Conservation (phyloP, 2,888 invertebrate genomes). For the Drosophila quinaria region DNA sequence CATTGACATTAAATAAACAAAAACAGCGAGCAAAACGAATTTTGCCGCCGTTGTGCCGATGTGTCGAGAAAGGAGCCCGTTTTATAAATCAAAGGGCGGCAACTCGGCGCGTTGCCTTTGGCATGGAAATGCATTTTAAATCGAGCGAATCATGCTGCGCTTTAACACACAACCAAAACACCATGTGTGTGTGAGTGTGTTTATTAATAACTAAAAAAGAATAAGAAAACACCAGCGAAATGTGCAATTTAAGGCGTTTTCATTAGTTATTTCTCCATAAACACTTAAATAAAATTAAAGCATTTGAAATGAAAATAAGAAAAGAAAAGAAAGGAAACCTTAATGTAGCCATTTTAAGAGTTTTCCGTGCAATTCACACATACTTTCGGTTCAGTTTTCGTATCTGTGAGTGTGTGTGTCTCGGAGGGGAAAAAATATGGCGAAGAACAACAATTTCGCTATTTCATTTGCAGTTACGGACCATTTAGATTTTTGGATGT, state of each 20-base stretch:
- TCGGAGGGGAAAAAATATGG: slow-evolving; percentile 29
- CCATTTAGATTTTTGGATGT: slow-evolving; percentile 81
- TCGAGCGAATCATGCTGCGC: slow-evolving; percentile 84
- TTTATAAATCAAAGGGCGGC: slow-evolving; percentile 81
- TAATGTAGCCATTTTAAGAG: slow-evolving; percentile 60
- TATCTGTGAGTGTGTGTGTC: background rate
- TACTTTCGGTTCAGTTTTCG: slow-evolving; percentile 13
- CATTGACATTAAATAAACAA: slow-evolving; percentile 71
- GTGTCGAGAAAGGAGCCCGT: slow-evolving; percentile 46
- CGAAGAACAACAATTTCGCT: slow-evolving; percentile 61
- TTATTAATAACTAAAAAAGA: slow-evolving; percentile 69
- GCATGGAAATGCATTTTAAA: slow-evolving; percentile 84
- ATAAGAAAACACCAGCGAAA: slow-evolving; percentile 41
- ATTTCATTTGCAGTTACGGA: slow-evolving; percentile 79
- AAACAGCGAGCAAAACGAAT: slow-evolving; percentile 43
- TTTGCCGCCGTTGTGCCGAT: slow-evolving; percentile 33
- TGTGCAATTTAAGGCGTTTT: slow-evolving; percentile 75
- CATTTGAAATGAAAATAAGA: slow-evolving; percentile 60
- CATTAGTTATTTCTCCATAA: slow-evolving; percentile 80
- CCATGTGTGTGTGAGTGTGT: slow-evolving; percentile 41
- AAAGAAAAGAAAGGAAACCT: slow-evolving; percentile 17
- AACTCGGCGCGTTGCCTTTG: slow-evolving; percentile 79
- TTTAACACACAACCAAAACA: slow-evolving; percentile 67
- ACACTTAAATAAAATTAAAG: slow-evolving; percentile 79
- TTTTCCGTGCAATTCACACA: slow-evolving; percentile 65